phyloP scores from a whole-genome alignment of 1,140 invertebrate species.

The Lithobius niger region DNA sequence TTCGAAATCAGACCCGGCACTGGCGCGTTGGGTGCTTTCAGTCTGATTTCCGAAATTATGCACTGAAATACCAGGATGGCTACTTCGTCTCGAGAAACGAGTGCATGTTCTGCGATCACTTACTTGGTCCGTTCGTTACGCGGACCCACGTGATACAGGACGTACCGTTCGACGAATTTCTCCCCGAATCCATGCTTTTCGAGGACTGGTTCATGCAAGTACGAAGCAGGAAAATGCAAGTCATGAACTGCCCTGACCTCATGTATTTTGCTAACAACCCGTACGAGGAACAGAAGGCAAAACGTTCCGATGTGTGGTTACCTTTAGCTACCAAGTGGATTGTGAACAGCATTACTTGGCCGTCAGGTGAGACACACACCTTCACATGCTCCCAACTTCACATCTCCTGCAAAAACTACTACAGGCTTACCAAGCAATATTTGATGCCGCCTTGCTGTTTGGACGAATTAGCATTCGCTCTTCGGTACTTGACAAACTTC shows the following conservation, averaged over 20 bases:
- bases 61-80: slow-evolving; percentile 22
- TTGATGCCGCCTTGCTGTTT: slow-evolving; percentile 18
- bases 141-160: slow-evolving; percentile 13
- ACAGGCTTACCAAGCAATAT: background rate
- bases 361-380: background rate
- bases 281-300: background rate
- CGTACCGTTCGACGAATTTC: slow-evolving; percentile 14
- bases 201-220: slow-evolving; percentile 17
- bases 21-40: slow-evolving; percentile 28
- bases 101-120: slow-evolving; percentile 28
- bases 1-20: slow-evolving; percentile 22
- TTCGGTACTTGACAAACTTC: slow-evolving; percentile 9
- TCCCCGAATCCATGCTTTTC: slow-evolving; percentile 14
- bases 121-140: slow-evolving; percentile 24
- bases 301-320: slow-evolving; percentile 18
- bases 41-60: slow-evolving; percentile 21
- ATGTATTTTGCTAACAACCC: slow-evolving; percentile 1
- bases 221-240: slow-evolving; percentile 11
- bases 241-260: slow-evolving; percentile 14
- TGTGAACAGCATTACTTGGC: background rate
- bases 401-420: background rate
- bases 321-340: slow-evolving; percentile 17
- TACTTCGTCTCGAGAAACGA: slow-evolving; percentile 24
- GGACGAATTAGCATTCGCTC: slow-evolving; percentile 13
- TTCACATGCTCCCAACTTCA: background rate